Conservation (phyloP, 1,140 invertebrate genomes). For the Marisa cornuarietis region DNA sequence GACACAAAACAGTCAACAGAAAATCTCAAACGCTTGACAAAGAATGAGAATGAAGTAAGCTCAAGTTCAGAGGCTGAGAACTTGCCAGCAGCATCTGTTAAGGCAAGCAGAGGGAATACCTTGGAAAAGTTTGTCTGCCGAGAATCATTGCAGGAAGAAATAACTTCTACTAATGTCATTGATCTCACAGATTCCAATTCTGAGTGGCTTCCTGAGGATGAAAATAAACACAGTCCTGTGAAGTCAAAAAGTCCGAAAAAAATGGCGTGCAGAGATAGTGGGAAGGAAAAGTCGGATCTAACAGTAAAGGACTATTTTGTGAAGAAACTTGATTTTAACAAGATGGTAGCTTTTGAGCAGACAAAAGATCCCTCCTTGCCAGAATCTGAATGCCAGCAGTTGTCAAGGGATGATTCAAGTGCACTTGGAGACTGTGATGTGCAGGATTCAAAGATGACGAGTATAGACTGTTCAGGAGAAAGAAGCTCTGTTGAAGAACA, state of each 20-base stretch:
- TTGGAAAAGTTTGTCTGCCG: constrained; percentile 44
- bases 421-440: too few relatives aligned
- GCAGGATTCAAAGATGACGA: too few relatives aligned
- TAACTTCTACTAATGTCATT: constrained; percentile 45
- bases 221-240: constrained; percentile 12
- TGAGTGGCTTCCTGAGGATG: constrained; percentile 1
- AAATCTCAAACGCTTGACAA: constrained; percentile 7
- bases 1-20: constrained; percentile 18
- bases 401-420: too few relatives aligned
- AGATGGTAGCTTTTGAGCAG: neutral
- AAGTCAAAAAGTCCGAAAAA: constrained; percentile 10
- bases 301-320: constrained; percentile 8
- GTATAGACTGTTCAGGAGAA: too few relatives aligned
- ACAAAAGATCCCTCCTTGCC: too few relatives aligned
- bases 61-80: constrained; percentile 56
- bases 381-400: too few relatives aligned
- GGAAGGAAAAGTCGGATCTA: neutral
- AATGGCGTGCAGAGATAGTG: neutral
- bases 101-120: constrained; percentile 28
- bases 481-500: too few relatives aligned
- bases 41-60: constrained; percentile 53
- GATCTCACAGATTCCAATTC: constrained; percentile 34
- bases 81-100: constrained; percentile 9
- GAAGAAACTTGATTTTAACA: constrained; percentile 13
- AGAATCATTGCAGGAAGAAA: constrained; percentile 38